phyloP scores from a whole-genome alignment of 2,797 vertebrate species.

The Trachops cirrhosus region DNA sequence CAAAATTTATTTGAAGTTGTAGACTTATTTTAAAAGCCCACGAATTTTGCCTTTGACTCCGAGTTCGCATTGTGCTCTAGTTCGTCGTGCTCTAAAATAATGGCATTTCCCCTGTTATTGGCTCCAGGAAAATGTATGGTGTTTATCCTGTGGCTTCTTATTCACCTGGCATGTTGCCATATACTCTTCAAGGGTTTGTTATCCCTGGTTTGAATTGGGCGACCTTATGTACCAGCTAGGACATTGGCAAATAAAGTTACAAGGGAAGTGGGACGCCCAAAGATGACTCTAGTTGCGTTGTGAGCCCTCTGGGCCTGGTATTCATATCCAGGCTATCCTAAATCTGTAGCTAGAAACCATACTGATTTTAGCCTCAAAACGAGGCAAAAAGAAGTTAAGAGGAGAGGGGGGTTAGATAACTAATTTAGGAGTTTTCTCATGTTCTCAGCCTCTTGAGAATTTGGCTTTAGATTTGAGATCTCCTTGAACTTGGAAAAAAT shows the following conservation, averaged over 20 bases:
- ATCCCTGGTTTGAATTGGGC: background rate
- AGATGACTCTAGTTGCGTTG: background rate
- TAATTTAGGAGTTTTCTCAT: constrained; percentile 13
- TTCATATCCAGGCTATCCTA: background rate
- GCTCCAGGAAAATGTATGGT: background rate
- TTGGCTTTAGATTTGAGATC: background rate
- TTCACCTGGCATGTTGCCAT: background rate
- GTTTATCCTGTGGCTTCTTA: background rate
- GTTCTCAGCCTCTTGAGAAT: background rate
- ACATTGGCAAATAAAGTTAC: background rate
- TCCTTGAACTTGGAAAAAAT: background rate
- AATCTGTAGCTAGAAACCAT: background rate
- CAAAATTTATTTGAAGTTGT: constrained; percentile 38
- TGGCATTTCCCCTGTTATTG: background rate
- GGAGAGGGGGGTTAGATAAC: background rate
- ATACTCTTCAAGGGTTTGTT: background rate
- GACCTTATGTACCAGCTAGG: background rate
- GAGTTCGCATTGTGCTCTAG: background rate
- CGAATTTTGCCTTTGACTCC: constrained; percentile 34
- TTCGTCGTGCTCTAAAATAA: background rate
- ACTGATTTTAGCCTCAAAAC: constrained; percentile 3
- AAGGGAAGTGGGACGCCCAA: background rate
- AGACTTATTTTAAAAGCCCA: constrained; percentile 36
- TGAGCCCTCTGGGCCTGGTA: background rate
- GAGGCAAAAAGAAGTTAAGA: background rate